These are phyloP conservation scores for Bombylius discolor DNA, from an alignment of 2,888 invertebrate species.

Conservation along the genomic window DNA sequence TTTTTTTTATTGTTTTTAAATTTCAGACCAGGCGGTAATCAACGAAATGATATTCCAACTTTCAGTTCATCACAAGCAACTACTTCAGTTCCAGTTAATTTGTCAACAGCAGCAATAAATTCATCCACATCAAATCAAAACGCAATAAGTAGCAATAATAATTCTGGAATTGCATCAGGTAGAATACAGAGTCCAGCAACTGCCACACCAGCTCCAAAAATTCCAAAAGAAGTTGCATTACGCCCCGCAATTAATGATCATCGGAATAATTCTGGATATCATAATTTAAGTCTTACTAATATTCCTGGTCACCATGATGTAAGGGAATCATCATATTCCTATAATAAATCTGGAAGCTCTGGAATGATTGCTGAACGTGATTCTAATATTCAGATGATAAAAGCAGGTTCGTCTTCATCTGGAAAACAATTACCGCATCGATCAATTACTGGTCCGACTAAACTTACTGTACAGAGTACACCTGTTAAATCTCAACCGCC, in stretches of 20 bases:
- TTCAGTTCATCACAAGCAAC: conserved; percentile 20
- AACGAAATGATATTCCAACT: conserved; percentile 33
- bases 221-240: conserved; percentile 34
- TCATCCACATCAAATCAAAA: conserved; percentile 14
- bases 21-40: conserved; percentile 39
- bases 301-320: conserved; percentile 3
- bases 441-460: conserved; percentile 41
- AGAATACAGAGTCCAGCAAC: conserved; percentile 31
- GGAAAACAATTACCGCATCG: conserved; percentile 29
- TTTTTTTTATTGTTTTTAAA: neutral
- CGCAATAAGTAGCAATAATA: conserved; percentile 12
- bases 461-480: conserved; percentile 46
- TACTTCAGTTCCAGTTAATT: conserved; percentile 1
- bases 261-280: conserved; percentile 9
- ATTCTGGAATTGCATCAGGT: conserved; percentile 18
- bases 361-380: conserved; percentile 17
- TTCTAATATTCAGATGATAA: conserved; percentile 5
- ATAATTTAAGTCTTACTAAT: neutral
- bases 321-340: neutral
- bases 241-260: conserved; percentile 18
- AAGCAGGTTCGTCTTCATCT: conserved; percentile 6
- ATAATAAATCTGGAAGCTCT: conserved; percentile 3
- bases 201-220: conserved; percentile 31
- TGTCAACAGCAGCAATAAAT: conserved; percentile 20
- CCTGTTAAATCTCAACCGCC: conserved; percentile 48